Evolutionary conservation across 1,140 invertebrate species (phyloP), one percentile per base, ranked within the genome.

Genomic region (Brevipalpus yothersi): DNA sequence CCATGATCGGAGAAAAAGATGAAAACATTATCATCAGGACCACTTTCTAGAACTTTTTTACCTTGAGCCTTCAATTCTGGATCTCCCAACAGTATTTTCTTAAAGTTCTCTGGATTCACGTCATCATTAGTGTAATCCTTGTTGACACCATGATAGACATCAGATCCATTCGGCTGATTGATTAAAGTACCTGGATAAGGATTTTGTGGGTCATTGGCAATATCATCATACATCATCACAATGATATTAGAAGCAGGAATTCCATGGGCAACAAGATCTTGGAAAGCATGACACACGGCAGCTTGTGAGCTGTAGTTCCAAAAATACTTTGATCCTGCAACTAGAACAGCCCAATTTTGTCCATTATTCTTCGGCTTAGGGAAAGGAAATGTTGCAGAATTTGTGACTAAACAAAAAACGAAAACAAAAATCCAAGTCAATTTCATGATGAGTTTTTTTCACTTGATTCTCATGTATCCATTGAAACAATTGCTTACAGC

Each of bases 1-100:
- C 80, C 80, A 68, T 82, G 80, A 67, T 82, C 80, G 56, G 76
- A 75, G 72, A 80, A 80, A 65, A 78, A 78, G 4, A 81, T 73
- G 70, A 81, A 81, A 41, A 81, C 67, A 63, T 78, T 70, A 66
- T 80, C 77, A 65, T 78, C 72, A n/a, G n/a, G n/a, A n/a, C n/a
- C n/a, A n/a, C n/a, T n/a, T n/a, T n/a, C n/a, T n/a, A n/a, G n/a
- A n/a, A 73, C 72, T 63, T 67, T 66, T 54, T 60, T 60, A 13
- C 58, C 58, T 15, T 41, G 11, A 12, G 23, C 41, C 17, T 21
- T 51, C 5, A 60, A 31, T 19, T 67, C 60, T 49, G 70, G 66
- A 60, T 78, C 69, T 8, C 78, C 78, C 60, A 68, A 69, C 11
- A 80, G 66, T 54, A 79, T 71, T 62, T 75, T 75, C 41, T 79